phyloP scores from a whole-genome alignment of 1,140 invertebrate genomes.

The Battus philenor region DNA sequence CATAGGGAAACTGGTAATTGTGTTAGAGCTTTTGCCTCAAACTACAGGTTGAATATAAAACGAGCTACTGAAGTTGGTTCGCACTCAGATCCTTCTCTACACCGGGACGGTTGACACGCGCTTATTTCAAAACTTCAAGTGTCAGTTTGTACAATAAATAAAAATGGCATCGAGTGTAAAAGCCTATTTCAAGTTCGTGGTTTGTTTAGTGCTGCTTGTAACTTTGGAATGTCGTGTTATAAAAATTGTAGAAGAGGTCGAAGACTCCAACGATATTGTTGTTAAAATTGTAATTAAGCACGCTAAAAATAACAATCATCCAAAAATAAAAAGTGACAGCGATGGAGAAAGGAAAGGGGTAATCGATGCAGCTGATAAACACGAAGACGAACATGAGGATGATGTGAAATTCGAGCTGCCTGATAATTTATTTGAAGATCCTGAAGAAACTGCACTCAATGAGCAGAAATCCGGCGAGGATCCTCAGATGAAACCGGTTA shows the following conservation, averaged over 20 bases:
- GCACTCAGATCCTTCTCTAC: background rate
- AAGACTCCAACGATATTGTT: background rate
- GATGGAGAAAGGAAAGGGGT: background rate
- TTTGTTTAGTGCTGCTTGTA: conserved; percentile 1
- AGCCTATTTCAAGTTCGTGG: background rate
- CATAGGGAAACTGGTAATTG: conserved; percentile 2
- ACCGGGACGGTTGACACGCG: background rate
- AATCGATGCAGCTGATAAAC: background rate
- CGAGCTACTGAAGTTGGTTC: background rate
- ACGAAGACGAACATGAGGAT: background rate
- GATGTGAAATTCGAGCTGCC: background rate
- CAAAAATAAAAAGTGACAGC: background rate
- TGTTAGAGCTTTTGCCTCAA: background rate
- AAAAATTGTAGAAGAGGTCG: conserved; percentile 4
- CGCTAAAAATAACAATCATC: background rate
- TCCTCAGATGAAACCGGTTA: background rate
- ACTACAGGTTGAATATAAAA: background rate
- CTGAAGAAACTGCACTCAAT: background rate
- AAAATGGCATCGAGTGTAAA: background rate
- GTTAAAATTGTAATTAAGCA: conserved; percentile 8
- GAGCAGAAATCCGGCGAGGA: background rate
- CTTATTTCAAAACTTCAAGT: background rate
- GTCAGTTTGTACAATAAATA: background rate
- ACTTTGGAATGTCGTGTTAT: conserved; percentile 10
- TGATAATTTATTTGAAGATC: conserved; percentile 1